Evolutionary conservation across 2,888 invertebrate genomes (phyloP).

Genomic region (Platynereis dumerilii): DNA sequence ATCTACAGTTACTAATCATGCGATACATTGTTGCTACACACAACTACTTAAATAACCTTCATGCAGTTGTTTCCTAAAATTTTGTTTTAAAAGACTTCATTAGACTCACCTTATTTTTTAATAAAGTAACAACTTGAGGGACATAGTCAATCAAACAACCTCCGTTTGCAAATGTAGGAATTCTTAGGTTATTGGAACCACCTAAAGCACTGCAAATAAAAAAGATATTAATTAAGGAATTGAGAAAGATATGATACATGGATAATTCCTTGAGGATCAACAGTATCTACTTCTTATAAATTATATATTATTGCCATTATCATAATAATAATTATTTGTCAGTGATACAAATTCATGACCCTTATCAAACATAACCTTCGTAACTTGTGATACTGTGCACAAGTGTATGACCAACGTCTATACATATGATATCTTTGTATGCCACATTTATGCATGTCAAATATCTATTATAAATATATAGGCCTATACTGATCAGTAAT

Average conservation of each 20-base stretch:
- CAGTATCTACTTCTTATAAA: no score
- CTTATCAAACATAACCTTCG: not conserved
- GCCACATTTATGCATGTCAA: no score
- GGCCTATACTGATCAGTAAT: no score
- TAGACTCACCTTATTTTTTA: slow-evolving; percentile 59
- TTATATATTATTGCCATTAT: no score
- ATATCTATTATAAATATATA: no score
- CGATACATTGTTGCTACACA: no score
- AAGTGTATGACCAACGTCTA: no score
- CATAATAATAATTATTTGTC: not conserved
- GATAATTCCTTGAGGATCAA: no score
- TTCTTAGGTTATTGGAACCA: slow-evolving; percentile 59
- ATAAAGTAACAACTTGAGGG: slow-evolving; percentile 54
- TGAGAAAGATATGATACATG: no score
- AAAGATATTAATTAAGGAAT: not conserved
- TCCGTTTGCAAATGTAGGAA: slow-evolving; percentile 65
- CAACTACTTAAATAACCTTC: no score
- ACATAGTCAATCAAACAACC: slow-evolving; percentile 63
- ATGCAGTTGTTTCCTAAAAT: not conserved
- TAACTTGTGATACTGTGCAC: not conserved
- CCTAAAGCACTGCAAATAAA: slow-evolving; percentile 62
- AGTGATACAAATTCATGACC: not conserved
- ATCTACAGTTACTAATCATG: no score
- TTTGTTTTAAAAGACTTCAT: not conserved
- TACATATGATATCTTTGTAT: no score